These are phyloP conservation scores for Campylorhamphus procurvoides DNA, from an alignment of 2,113 vertebrate species.

Conservation along the genomic window DNA sequence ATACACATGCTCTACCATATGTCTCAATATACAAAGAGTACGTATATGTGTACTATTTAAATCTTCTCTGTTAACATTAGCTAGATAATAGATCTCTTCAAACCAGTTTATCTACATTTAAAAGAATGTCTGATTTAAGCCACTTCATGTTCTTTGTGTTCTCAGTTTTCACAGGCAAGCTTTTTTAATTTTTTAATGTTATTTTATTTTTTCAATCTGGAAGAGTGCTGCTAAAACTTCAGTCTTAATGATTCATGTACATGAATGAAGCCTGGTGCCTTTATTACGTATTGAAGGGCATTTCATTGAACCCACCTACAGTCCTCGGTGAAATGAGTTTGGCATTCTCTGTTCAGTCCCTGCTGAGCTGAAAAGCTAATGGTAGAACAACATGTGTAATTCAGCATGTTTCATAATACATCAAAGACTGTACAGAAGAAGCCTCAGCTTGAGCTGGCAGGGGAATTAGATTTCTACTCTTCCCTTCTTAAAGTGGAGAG, in stretches of 20 bases:
- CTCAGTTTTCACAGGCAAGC: neutral
- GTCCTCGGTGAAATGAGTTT: neutral
- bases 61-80: neutral
- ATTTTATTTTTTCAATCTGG: neutral
- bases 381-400: slow-evolving; percentile 20
- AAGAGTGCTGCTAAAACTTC: neutral
- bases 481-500: neutral
- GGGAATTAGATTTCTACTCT: neutral
- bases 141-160: neutral
- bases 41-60: neutral
- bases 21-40: neutral
- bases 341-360: neutral
- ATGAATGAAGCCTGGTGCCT: neutral
- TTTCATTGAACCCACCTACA: neutral
- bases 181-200: neutral
- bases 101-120: neutral
- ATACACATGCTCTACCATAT: neutral
- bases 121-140: neutral
- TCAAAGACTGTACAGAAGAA: slow-evolving; percentile 22
- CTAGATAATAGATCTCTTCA: neutral
- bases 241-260: neutral
- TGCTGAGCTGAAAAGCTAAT: slow-evolving; percentile 30
- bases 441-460: neutral
- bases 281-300: neutral
- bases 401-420: slow-evolving; percentile 34